Evolutionary conservation across 2,113 vertebrate species (phyloP).

Genomic region (Gallinago paraguaiae): DNA sequence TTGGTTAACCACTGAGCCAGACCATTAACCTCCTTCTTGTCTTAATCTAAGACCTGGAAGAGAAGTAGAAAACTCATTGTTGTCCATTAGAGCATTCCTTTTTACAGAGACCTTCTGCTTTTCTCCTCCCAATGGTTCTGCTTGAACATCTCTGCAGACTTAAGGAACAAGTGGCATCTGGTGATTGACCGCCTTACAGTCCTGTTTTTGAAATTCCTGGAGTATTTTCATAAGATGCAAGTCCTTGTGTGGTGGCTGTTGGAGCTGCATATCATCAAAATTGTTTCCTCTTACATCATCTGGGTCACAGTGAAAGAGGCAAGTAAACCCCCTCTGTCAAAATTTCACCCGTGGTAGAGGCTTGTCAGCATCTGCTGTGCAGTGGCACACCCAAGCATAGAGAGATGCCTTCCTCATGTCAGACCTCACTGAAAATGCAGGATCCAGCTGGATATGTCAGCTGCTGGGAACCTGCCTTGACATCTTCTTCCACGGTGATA

Average conservation of each 20-base stretch:
- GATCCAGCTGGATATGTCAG: background rate
- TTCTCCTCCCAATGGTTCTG: background rate
- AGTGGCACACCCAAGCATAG: background rate
- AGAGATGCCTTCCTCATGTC: background rate
- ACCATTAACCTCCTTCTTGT: background rate
- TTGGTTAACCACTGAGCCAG: background rate
- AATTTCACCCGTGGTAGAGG: background rate
- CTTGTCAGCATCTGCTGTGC: background rate
- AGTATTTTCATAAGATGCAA: slow-evolving; percentile 95
- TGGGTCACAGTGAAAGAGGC: slow-evolving; percentile 92
- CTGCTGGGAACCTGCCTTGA: background rate
- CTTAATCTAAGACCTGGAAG: background rate
- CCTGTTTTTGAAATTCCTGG: slow-evolving; percentile 94
- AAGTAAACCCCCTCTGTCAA: slow-evolving; percentile 39
- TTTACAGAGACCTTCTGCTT: slow-evolving; percentile 2
- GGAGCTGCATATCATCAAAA: slow-evolving; percentile 97
- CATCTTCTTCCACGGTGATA: background rate
- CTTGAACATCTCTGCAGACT: slow-evolving; percentile 75
- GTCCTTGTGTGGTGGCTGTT: slow-evolving; percentile 96
- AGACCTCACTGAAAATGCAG: background rate
- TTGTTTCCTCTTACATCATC: slow-evolving; percentile 93
- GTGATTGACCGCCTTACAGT: slow-evolving; percentile 96
- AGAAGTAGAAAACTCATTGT: background rate
- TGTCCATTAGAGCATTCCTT: background rate
- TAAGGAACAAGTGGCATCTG: slow-evolving; percentile 95